Base-by-base conservation (phyloP, 2,113 vertebrate genomes). In the Numenius arquata region DNA sequence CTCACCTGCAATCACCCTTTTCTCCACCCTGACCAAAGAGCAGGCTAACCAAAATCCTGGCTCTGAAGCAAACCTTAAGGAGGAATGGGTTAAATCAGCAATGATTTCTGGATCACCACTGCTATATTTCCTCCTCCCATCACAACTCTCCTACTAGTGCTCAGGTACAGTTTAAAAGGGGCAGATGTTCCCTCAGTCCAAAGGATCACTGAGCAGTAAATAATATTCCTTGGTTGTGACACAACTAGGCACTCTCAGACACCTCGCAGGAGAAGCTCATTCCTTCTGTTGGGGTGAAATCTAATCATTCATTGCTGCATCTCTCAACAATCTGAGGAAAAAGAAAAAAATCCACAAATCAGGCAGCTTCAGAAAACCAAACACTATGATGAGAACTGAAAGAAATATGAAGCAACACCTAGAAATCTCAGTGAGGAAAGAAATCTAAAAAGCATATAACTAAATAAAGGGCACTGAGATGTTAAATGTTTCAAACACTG, bases 91-190 rank as follows among this genome's bases (percentile, higher is more conserved):
- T 11, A 66, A 45, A 55, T 25, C 78, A 96, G 30, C 43, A 76
- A 58, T 50, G 56, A 83, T 62, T 92, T 88, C 75, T 92, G 66
- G 11, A 79, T 83, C 53, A 38, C 36, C 93, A 47, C 75, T 88
- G 41, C 75, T 85, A 0, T 29, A 40, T 80, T 83, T 92, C 41
- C 34, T 80, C 50, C 30, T 90, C 19, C 50, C 43, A 74, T 34
- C 32, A 67, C 17, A 89, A 15, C 29, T 87, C 27, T 68, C 7
- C 26, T 32, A 5, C 21, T 32, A 3, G 12, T 78, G 27, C 12
- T 41, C 41, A 66, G 41, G 32, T 66, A 10, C 0, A n/a, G 36
- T 59, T 88, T 86, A 55, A 83, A 70, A 89, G 8, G 5, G 27
- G 12, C 13, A 38, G 15, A 53, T 82, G 22, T 48, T 78, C 20